Evolutionary conservation across 92 coral and sea anemone genomes (phyloP), one percentile per base, ranked within the genome.

Genomic region (Siderastrea siderea): DNA sequence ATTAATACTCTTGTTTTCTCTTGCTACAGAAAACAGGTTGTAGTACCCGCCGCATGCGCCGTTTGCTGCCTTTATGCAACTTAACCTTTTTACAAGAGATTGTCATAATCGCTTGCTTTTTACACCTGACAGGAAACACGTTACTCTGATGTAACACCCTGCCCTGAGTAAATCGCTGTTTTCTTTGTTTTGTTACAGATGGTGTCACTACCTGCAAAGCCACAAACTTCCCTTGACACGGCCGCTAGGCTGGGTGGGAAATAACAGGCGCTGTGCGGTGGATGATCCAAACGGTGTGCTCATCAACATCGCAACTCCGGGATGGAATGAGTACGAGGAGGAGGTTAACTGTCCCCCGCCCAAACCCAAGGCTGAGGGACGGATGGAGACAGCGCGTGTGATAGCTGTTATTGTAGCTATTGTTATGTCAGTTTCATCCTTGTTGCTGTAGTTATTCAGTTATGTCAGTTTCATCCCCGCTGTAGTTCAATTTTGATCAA

Each of bases 321-420:
- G 87, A 49, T 87, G 91, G 91, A 87, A 80, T 48, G 91, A 87
- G 57, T 80, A 87, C 61, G 81, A 87, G 47, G 91, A 87, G 62
- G 91, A 87, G 63, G 80, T 73, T 38, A 68, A 71, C 49, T 87
- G 91, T 17, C 66, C 80, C n/a, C 7, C 49, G n/a, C 78, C 91
- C 47, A 52, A 9, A 70, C 49, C 70, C 4, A 59, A 58, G 67
- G 84, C 15, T 16, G 68, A 16, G 14, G 62, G 84, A 77, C 58
- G 46, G 7, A 44, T 60, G n/a, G 26, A 69, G 50, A 69, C n/a
- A 59, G 88, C 75, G 15, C 43, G 64, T 7, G 53, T 50, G 15
- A 9, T 85, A 3, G 14, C 82, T 16, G 26, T 63, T 8, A 7
- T 58, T 38, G 15, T 43, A 47, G 65, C 63, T 63, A 43, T 65